These are phyloP conservation scores for Dryoscopus gambensis DNA, from an alignment of 2,113 vertebrate species.

Conservation along the genomic window DNA sequence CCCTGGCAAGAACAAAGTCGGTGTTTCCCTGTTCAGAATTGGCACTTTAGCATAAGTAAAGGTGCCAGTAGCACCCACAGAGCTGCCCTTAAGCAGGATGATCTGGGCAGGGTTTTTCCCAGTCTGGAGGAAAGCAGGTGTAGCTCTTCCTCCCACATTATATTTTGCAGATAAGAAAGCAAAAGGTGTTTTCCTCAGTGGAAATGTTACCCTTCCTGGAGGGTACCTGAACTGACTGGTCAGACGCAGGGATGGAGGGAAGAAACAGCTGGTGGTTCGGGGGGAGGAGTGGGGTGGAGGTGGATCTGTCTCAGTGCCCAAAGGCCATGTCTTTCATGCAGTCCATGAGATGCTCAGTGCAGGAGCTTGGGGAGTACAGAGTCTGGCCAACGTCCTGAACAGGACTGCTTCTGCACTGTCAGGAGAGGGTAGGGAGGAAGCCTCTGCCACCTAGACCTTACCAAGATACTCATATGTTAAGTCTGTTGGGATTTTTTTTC, in stretches of 20 bases:
- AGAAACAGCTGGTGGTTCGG: not conserved
- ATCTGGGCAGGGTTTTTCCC: not conserved
- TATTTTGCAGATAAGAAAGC: not conserved
- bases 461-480: not conserved
- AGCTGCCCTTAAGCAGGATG: not conserved
- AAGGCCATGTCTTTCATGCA: not conserved
- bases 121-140: not conserved
- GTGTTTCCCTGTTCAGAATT: not conserved
- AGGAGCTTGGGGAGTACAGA: not conserved
- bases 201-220: not conserved
- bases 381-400: not conserved
- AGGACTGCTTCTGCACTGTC: not conserved
- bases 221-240: not conserved
- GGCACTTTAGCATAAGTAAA: not conserved
- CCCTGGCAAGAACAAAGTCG: not conserved
- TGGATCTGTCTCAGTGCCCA: not conserved
- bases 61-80: not conserved
- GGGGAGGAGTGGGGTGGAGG: not conserved
- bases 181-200: not conserved
- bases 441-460: not conserved
- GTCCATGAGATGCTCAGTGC: rapidly evolving
- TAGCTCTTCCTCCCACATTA: not conserved
- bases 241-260: rapidly evolving
- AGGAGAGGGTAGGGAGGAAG: not conserved
- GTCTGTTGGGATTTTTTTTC: not conserved